A percentile compares a stretch with the other conserved stretches of the same genome.
Conservation (phyloP, 2,888 invertebrate species). For the Orthonychiurus folsomi region DNA sequence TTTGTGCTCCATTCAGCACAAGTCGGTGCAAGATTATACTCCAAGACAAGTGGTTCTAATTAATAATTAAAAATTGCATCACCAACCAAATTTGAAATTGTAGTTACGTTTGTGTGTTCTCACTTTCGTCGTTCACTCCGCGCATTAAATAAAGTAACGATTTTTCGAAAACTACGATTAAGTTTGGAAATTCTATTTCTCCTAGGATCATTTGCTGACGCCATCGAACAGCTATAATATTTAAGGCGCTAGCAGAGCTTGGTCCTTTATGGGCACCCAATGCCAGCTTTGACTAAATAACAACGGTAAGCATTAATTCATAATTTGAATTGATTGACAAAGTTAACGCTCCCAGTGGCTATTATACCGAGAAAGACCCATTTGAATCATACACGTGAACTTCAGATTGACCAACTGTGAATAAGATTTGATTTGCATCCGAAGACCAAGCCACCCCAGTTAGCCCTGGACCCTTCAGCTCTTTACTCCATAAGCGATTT, state of each 20-base stretch:
- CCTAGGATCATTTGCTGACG: too few species aligned
- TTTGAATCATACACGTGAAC: constrained; percentile 90
- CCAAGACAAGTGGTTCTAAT: constrained; percentile 26
- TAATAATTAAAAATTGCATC: not conserved
- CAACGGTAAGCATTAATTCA: too few species aligned
- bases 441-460: constrained; percentile 94
- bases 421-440: constrained; percentile 77
- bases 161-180: constrained; percentile 1
- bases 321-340: too few species aligned
- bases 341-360: too few species aligned
- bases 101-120: not conserved
- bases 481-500: constrained; percentile 96
- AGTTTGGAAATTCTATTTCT: not conserved
- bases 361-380: too few species aligned
- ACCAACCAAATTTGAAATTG: not conserved
- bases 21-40: constrained; percentile 20
- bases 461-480: constrained; percentile 74
- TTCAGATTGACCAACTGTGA: constrained; percentile 83
- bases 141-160: constrained; percentile 5
- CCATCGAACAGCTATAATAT: too few species aligned
- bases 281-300: too few species aligned
- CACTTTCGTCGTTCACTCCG: constrained; percentile 7
- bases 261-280: too few species aligned
- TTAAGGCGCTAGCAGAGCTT: too few species aligned
- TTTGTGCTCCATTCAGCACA: constrained; percentile 36